Evolutionary conservation across 2,888 invertebrate species (phyloP).

Genomic region (Rhodophaea formosa): DNA sequence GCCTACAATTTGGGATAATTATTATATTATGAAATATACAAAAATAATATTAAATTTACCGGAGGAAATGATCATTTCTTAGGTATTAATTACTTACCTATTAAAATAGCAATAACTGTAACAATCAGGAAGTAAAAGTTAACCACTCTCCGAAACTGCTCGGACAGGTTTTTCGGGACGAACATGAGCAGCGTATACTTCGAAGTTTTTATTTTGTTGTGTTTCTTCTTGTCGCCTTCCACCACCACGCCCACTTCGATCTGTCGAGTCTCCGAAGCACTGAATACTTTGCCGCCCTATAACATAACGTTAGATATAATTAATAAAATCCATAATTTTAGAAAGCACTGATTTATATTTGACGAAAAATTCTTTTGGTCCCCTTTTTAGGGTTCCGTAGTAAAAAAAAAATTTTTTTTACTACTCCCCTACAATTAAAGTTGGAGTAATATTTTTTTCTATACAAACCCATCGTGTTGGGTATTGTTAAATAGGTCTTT

Average conservation of each 20-base stretch:
- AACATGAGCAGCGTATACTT: constrained; percentile 91
- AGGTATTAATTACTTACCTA: constrained; percentile 65
- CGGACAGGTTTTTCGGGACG: constrained; percentile 89
- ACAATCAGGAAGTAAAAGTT: constrained; percentile 92
- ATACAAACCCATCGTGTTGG: too few relatives aligned
- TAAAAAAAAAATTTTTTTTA: too few relatives aligned
- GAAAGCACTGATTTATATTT: too few relatives aligned
- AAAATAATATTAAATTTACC: too few relatives aligned
- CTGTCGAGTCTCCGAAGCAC: constrained; percentile 79
- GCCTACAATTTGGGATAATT: too few relatives aligned
- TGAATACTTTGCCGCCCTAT: constrained; percentile 83
- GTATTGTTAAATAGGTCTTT: too few relatives aligned
- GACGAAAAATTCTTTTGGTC: too few relatives aligned
- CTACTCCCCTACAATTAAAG: too few relatives aligned
- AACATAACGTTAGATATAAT: not conserved
- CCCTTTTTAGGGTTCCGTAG: too few relatives aligned
- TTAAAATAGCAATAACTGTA: constrained; percentile 85
- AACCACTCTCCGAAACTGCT: constrained; percentile 91
- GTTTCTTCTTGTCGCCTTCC: constrained; percentile 57
- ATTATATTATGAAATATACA: too few relatives aligned
- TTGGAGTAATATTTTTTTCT: too few relatives aligned
- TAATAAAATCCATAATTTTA: not conserved
- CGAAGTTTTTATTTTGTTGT: constrained; percentile 82
- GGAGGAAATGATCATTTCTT: too few relatives aligned
- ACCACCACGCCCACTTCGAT: constrained; percentile 80